These are phyloP conservation scores for Tinea semifulvella DNA, from an alignment of 2,888 invertebrate species.

Conservation along the genomic window DNA sequence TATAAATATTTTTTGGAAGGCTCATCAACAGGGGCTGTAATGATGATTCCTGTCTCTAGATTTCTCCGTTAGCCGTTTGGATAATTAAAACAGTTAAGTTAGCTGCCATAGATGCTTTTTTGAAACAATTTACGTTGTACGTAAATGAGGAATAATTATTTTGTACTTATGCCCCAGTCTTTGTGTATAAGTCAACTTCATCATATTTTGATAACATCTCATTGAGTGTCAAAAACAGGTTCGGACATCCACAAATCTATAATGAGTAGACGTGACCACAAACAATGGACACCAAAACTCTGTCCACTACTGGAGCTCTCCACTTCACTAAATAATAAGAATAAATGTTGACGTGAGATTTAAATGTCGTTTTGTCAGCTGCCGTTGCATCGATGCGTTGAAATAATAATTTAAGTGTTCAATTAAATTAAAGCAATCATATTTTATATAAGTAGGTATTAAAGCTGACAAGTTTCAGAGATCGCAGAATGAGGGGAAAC, in stretches of 20 bases:
- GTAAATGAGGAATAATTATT: too few relatives aligned
- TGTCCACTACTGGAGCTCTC: conserved; percentile 20
- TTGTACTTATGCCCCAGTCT: too few relatives aligned
- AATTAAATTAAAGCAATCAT: not conserved
- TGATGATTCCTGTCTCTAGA: too few relatives aligned
- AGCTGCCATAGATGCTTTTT: too few relatives aligned
- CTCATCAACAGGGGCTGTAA: too few relatives aligned
- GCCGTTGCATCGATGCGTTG: not conserved
- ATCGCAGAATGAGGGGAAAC: too few relatives aligned
- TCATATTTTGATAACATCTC: conserved; percentile 35
- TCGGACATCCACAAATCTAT: conserved; percentile 19
- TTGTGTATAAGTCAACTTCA: too few relatives aligned
- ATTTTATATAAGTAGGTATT: not conserved
- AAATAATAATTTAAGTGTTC: not conserved
- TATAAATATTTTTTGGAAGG: too few relatives aligned
- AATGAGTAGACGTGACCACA: conserved; percentile 52
- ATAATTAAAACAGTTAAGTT: too few relatives aligned
- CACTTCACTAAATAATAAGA: conserved; percentile 9
- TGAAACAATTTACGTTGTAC: too few relatives aligned
- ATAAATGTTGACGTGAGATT: not conserved
- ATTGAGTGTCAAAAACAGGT: conserved; percentile 30
- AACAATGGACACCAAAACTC: conserved; percentile 34
- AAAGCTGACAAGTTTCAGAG: too few relatives aligned
- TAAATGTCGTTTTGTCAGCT: conserved; percentile 12
- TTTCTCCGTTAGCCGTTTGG: too few relatives aligned